Percentiles rank a stretch among this genome's conserved stretches.
Conservation (phyloP, 2,113 vertebrate species). For the Desmodus rotundus region DNA sequence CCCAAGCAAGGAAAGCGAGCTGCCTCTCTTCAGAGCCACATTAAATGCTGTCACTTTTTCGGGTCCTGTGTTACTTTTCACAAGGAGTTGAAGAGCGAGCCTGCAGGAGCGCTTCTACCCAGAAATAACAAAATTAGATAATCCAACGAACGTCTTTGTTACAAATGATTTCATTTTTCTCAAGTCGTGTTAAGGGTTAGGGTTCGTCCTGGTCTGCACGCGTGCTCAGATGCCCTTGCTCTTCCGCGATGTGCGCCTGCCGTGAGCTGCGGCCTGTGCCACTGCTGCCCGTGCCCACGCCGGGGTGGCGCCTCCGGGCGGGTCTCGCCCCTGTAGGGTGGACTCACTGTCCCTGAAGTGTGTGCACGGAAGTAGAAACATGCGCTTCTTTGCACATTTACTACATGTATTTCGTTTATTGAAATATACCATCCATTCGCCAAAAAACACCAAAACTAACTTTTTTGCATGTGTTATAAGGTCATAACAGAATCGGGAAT, state of each 20-base stretch:
- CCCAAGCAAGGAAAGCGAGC: slow-evolving; percentile 62
- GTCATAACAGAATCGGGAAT: background rate
- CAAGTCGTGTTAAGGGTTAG: background rate
- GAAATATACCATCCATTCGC: background rate
- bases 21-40: slow-evolving; percentile 60
- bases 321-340: background rate
- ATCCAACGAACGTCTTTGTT: slow-evolving; percentile 32
- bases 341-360: background rate
- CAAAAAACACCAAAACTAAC: background rate
- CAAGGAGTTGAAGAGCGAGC: slow-evolving; percentile 60
- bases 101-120: slow-evolving; percentile 40
- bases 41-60: slow-evolving; percentile 66
- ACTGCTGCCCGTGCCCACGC: background rate
- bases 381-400: background rate
- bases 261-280: rapidly evolving
- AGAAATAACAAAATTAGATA: slow-evolving; percentile 63
- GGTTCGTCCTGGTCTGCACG: rapidly evolving
- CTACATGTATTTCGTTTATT: background rate
- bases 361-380: background rate
- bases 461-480: background rate
- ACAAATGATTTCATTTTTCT: slow-evolving; percentile 43
- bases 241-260: rapidly evolving
- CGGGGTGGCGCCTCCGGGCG: background rate
- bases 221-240: background rate
- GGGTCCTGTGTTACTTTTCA: slow-evolving; percentile 69